Evolutionary conservation across 1,140 invertebrate genomes (phyloP), one percentile per base, ranked within the genome.

Genomic region (Heliothis virescens): DNA sequence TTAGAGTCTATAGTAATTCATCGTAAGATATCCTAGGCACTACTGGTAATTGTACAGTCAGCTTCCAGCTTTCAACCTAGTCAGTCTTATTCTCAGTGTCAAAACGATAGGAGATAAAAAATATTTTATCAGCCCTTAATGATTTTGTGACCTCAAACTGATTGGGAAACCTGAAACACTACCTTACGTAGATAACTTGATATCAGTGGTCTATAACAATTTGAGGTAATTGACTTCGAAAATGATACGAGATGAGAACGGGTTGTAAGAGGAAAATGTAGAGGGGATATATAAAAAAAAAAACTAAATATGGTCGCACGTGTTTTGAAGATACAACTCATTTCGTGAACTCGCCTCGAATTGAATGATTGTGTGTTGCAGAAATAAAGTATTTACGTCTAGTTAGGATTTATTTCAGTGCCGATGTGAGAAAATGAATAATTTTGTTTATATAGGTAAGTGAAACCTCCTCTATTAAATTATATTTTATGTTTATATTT

Each of bases 201-300:
- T 52, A 52, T 26, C 18, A 52, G 12, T 69, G 65, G 65, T 26
- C 18, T 52, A 26, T 50, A 69, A 29, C 26, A 57, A n/a, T 69
- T 26, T n/a, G 3, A 34, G 13, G 34, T 65, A 41, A 65, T 47
- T 47, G 34, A 65, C n/a, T 3, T 34, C 50, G 21, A 55, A 72
- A 74, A 26, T 60, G 55, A 60, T 59, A 47, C 34, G 13, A 74
- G 72, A 65, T 59, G 41, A 12, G 60, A 74, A 74, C 72, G 57
- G 21, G 72, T 74, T 74, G 16, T 74, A 74, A 18, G 34, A 74
- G 71, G 71, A 74, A 74, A 74, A 74, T 48, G 34, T 60, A 47
- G 72, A 15, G 72, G 72, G 72, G 72, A 74, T 60, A 48, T 74
- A n/a, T 62, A 48, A 26, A 48, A 34, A 26, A 48, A 60, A 74